These are phyloP conservation scores for Xyrichtys novacula DNA, from an alignment of 2,797 vertebrate species.

Conservation along the genomic window DNA sequence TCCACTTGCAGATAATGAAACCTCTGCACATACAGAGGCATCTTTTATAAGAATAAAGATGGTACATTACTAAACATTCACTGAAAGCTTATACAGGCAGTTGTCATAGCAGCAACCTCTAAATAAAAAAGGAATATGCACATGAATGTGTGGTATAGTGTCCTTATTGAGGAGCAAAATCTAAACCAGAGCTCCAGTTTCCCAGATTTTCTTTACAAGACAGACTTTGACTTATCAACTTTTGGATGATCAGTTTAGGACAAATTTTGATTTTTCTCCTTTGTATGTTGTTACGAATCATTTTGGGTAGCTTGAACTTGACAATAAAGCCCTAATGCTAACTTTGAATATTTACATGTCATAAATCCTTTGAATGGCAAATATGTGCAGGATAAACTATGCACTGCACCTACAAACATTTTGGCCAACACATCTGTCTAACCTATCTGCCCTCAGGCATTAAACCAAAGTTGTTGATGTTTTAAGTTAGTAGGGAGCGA, in stretches of 20 bases:
- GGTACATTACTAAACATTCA: background rate
- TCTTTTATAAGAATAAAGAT: slow-evolving; percentile 1
- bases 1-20: slow-evolving; percentile 1
- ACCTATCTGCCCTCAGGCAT: too few species aligned
- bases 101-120: slow-evolving; percentile 1
- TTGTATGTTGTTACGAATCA: too few species aligned
- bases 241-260: background rate
- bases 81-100: background rate
- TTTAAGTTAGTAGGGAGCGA: too few species aligned
- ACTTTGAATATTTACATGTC: too few species aligned
- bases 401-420: too few species aligned
- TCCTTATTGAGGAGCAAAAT: background rate
- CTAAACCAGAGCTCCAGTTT: background rate
- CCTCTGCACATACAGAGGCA: background rate
- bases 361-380: too few species aligned
- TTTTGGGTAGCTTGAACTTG: too few species aligned
- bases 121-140: slow-evolving; percentile 10
- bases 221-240: background rate
- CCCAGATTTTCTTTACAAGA: background rate
- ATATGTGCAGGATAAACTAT: too few species aligned
- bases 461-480: too few species aligned
- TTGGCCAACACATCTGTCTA: too few species aligned
- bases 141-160: slow-evolving; percentile 4
- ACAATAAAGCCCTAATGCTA: too few species aligned
- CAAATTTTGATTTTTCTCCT: too few species aligned